Conservation (phyloP, 2,888 invertebrate genomes). For the Dromius quadrimaculatus region DNA sequence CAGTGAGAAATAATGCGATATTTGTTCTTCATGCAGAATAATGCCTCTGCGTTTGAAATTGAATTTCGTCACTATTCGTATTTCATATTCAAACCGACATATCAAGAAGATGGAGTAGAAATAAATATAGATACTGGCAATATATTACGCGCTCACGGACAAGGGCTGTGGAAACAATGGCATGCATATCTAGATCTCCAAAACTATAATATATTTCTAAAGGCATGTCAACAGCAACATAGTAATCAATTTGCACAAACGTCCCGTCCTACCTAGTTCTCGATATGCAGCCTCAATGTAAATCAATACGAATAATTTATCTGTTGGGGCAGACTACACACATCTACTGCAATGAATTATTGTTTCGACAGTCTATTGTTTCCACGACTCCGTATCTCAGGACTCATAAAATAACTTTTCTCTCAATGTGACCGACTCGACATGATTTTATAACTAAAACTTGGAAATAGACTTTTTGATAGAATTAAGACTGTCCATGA, state of each 20-base stretch:
- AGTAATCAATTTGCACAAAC: slow-evolving; percentile 33
- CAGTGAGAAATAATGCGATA: too few species aligned
- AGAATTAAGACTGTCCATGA: too few species aligned
- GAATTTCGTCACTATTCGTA: slow-evolving; percentile 9
- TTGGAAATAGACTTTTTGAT: too few species aligned
- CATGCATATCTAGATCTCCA: slow-evolving; percentile 34
- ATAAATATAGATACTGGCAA: slow-evolving; percentile 23
- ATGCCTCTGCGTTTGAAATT: neutral
- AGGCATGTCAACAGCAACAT: slow-evolving; percentile 37
- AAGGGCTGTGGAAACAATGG: slow-evolving; percentile 26
- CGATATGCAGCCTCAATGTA: slow-evolving; percentile 37
- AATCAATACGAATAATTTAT: slow-evolving; percentile 42
- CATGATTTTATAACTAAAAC: too few species aligned
- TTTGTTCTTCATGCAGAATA: too few species aligned
- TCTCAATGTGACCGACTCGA: too few species aligned
- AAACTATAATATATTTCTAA: slow-evolving; percentile 38
- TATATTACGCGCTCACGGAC: slow-evolving; percentile 18
- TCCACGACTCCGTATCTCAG: slow-evolving; percentile 23
- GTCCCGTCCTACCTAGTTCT: slow-evolving; percentile 19
- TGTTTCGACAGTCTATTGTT: slow-evolving; percentile 24
- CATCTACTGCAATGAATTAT: slow-evolving; percentile 36
- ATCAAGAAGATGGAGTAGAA: slow-evolving; percentile 22
- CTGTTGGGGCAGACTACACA: slow-evolving; percentile 19
- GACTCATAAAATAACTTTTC: slow-evolving; percentile 27
- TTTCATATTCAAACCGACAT: slow-evolving; percentile 11